Evolutionary conservation across 2,113 vertebrate species (phyloP), one percentile per base, ranked within the genome.

Genomic region (Nannobrachium achirus): DNA sequence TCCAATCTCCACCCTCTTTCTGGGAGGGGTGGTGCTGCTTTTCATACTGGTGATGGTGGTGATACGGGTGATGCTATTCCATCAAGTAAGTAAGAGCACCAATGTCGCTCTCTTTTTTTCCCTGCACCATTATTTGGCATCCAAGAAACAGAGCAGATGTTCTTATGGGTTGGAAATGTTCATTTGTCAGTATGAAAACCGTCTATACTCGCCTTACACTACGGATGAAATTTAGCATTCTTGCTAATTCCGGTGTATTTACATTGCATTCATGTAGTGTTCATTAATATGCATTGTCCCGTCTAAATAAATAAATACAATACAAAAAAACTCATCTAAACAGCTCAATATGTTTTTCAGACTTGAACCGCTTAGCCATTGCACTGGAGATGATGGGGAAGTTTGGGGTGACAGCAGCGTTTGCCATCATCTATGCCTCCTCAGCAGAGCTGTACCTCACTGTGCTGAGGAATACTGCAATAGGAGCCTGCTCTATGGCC

Each of bases 391-490:
- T 97, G 96, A 55, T 94, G 7, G 96, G 95, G 4, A 98, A 99
- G 73, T 98, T 96, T 62, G 92, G 95, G 0, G 71, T 97, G 87
- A 94, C 97, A 0, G 87, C 89, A 0, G 94, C 95, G 0, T 98
- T 95, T 73, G 82, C 95, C 0, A 89, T 97, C 70, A 82, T 96
- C 8, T 99, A 96, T 0, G 93, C 96, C 9, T 97, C 94, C 88
- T 93, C 94, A 0, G 95, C 92, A 1, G 97, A 99, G 71, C 87
- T 98, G n/a, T 98, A 97, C 84, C 97, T 97, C 0, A 98, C 96
- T 0, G 81, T 94, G 0, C 86, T 98, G 80, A 91, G 97, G 39
- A 97, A 94, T 80, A 96, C 95, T 69, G 96, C 96, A 0, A 59
- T 99, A 0, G 95, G 95, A 0, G 50, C 91, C 2, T 93, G 95